Evolutionary conservation across 1,140 invertebrate species (phyloP).

Genomic region (Matsumurasca onukii): DNA sequence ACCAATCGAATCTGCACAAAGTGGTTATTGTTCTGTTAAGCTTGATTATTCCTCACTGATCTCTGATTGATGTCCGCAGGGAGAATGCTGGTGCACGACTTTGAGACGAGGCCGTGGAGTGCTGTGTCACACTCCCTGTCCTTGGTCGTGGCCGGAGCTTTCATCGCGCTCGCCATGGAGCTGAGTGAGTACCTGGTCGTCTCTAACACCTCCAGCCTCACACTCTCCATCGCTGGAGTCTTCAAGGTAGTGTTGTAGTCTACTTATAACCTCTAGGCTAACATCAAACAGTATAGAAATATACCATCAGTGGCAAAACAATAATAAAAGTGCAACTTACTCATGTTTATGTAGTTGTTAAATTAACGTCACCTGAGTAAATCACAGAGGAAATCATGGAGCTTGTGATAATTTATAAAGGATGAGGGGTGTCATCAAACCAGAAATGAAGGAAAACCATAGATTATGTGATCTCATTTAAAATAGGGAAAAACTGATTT

Average conservation of each 20-base stretch:
- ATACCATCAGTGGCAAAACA: too few relatives aligned
- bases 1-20: not conserved
- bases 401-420: too few relatives aligned
- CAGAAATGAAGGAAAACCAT: too few relatives aligned
- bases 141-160: conserved; percentile 65
- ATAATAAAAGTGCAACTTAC: too few relatives aligned
- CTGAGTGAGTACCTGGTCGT: conserved; percentile 92
- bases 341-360: too few relatives aligned
- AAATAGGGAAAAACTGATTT: too few relatives aligned
- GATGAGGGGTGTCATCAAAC: too few relatives aligned
- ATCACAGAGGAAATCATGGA: too few relatives aligned
- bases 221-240: conserved; percentile 92
- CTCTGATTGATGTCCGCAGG: conserved; percentile 18
- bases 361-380: too few relatives aligned
- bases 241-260: conserved; percentile 95
- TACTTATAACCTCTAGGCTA: too few relatives aligned
- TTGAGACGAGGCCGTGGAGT: not conserved
- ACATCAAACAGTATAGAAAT: too few relatives aligned
- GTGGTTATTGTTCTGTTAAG: not conserved
- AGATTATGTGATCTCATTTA: too few relatives aligned
- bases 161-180: conserved; percentile 95
- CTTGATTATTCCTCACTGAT: not conserved
- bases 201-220: conserved; percentile 94
- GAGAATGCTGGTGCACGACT: conserved; percentile 1
- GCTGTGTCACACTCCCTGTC: not conserved